These are phyloP conservation scores for Rhipidura dahli DNA, from an alignment of 2,113 vertebrate species.

Conservation along the genomic window DNA sequence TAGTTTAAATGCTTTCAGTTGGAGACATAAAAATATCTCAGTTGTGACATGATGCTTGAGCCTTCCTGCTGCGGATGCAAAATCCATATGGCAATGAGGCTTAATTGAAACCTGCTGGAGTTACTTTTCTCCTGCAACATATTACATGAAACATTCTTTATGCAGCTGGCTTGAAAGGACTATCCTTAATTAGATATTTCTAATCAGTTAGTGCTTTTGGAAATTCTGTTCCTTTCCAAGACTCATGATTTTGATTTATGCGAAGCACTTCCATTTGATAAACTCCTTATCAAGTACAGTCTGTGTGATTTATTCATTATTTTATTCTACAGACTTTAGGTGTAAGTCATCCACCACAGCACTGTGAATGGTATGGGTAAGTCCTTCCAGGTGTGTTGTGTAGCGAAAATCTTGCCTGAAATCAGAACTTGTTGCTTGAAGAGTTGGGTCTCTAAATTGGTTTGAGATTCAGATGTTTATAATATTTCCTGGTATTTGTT, in stretches of 20 bases:
- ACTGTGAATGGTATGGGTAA: not conserved
- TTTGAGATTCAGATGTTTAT: not conserved
- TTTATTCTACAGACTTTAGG: not conserved
- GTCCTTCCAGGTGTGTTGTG: not conserved
- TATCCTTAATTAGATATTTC: not conserved
- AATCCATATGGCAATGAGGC: not conserved
- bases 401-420: not conserved
- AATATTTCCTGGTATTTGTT: not conserved
- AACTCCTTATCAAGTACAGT: not conserved
- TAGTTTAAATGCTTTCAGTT: not conserved
- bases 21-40: slow-evolving; percentile 39
- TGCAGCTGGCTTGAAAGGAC: not conserved
- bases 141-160: not conserved
- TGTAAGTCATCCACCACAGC: not conserved
- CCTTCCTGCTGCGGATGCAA: slow-evolving; percentile 34
- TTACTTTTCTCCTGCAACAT: not conserved
- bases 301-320: not conserved
- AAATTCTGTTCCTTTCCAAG: not conserved
- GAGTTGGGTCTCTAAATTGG: not conserved
- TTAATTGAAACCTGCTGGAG: slow-evolving; percentile 51
- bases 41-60: slow-evolving; percentile 31
- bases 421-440: not conserved
- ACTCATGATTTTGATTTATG: not conserved
- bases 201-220: not conserved
- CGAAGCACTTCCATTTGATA: not conserved